A percentile compares a stretch with the other conserved stretches of the same genome.
These are phyloP conservation scores for Columba janthina DNA, from an alignment of 2,113 vertebrate species.

Conservation along the genomic window DNA sequence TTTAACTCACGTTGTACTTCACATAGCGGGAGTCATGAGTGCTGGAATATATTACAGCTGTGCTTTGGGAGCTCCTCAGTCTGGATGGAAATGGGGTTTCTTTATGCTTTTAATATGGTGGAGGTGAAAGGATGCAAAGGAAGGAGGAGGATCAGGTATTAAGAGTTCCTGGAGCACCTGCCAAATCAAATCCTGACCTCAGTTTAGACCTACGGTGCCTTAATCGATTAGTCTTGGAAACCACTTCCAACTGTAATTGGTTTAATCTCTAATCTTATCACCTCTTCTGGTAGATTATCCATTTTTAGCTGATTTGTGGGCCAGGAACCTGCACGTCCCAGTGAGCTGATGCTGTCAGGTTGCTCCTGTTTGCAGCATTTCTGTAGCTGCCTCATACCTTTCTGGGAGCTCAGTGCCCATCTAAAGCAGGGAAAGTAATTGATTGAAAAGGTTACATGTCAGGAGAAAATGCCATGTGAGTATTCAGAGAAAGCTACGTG, in stretches of 20 bases:
- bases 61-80: background rate
- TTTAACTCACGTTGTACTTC: background rate
- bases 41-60: background rate
- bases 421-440: background rate
- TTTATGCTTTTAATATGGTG: background rate
- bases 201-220: background rate
- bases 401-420: background rate
- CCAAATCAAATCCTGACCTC: background rate
- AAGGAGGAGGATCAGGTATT: background rate
- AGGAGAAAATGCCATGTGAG: background rate
- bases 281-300: background rate
- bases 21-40: background rate
- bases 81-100: fast-evolving
- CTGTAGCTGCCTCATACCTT: background rate
- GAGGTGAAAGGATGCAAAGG: background rate
- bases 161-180: background rate
- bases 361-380: background rate
- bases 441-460: background rate
- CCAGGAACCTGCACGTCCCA: background rate
- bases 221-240: background rate
- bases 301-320: conserved; percentile 31
- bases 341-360: background rate
- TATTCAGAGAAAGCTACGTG: background rate
- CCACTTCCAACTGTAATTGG: background rate
- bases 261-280: conserved; percentile 29